A percentile compares a stretch with the other conserved stretches of the same genome.
Conservation (phyloP, 2,797 vertebrate species). For the Nothura maculosa region DNA sequence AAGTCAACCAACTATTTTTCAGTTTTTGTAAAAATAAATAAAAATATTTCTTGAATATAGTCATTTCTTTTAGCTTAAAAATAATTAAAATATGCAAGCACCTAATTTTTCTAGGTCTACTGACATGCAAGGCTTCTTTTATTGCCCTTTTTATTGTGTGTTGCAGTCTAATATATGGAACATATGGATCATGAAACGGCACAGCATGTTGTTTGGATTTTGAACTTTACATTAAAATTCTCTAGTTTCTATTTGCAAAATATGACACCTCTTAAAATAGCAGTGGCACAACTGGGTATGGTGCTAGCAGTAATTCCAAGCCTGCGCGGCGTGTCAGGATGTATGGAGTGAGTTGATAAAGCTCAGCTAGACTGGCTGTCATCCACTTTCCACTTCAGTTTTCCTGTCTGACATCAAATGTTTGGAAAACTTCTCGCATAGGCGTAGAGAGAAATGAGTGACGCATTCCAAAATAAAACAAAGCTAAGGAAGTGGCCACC, state of each 20-base stretch:
- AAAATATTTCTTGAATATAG: not conserved
- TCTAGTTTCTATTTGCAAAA: not conserved
- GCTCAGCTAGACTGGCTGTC: conserved; percentile 47
- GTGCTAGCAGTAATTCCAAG: not conserved
- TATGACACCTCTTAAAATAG: not conserved
- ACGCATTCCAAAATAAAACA: conserved; percentile 39
- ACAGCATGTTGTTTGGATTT: not conserved
- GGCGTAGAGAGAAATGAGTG: conserved; percentile 47
- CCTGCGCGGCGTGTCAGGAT: conserved; percentile 38
- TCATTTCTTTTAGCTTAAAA: not conserved
- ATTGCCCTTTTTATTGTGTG: not conserved
- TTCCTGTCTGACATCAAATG: conserved; percentile 71
- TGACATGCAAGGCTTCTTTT: not conserved
- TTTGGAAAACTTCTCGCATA: conserved; percentile 53
- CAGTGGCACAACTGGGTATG: not conserved
- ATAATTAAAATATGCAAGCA: not conserved
- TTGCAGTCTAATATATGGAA: not conserved
- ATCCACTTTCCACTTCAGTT: conserved; percentile 64
- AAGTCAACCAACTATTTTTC: not conserved
- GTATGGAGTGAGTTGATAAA: conserved; percentile 49
- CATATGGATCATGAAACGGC: not conserved
- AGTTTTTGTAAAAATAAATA: not conserved
- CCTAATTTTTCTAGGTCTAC: not conserved
- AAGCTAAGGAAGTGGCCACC: conserved; percentile 43
- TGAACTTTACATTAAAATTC: not conserved